Evolutionary conservation across 2,888 invertebrate species (phyloP), one percentile per base, ranked within the genome.

Genomic region (Cantharis rufa): DNA sequence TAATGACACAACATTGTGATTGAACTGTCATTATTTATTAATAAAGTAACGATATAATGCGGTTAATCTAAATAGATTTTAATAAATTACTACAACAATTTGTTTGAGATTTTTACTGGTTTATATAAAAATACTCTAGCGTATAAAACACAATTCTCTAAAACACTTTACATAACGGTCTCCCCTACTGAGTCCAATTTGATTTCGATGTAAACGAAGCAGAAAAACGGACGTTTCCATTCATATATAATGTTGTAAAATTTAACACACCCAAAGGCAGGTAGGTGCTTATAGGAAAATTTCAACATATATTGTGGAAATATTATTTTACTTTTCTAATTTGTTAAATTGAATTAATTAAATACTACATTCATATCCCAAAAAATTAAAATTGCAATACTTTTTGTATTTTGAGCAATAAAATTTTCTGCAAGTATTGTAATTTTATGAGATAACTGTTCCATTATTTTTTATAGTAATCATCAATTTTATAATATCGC

Each of bases 71-170:
- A n/a, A 48, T 48, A 48, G 48, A 48, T 48, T n/a, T 48, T n/a
- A 48, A 7, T n/a, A 48, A 48, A 76, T 78, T 78, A 73, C 78
- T 78, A 74, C 69, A 76, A 78, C 76, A 78, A 78, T 78, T 78
- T 78, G 78, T 73, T 76, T 76, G 70, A 73, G 74, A 71, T 78
- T 76, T 78, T 76, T 75, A 73, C 76, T 76, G 78, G 78, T 78
- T 78, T 78, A 76, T 78, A 78, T 78, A 78, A 78, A 78, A 78
- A 76, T 78, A 76, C 78, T 74, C 78, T 71, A 71, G 78, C 74
- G 76, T 74, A 78, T 48, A 78, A 78, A 78, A 78, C 74, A 76
- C 75, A 73, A 78, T 78, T 76, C 78, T 74, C 74, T 72, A 75
- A 74, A 78, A 76, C 78, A 78, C 74, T 78, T 78, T 76, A 78